Evolutionary conservation across 2,113 vertebrate genomes (phyloP).

Genomic region (Corydoras sp.): DNA sequence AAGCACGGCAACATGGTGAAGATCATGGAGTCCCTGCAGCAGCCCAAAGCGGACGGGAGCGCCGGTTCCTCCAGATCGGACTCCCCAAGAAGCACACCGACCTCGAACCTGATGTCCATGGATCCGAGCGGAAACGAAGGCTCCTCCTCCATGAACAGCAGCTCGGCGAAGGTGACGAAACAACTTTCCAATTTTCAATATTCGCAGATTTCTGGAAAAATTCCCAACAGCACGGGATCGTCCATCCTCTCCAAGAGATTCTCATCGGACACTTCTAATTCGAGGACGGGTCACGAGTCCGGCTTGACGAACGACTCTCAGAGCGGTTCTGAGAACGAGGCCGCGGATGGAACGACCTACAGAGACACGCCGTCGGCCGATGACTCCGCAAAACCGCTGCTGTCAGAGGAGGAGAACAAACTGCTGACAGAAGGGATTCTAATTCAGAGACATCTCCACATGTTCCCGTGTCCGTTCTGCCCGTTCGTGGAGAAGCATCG

Average conservation of each 20-base stretch:
- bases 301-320: constrained; percentile 80
- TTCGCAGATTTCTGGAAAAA: constrained; percentile 78
- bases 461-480: constrained; percentile 97
- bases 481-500: constrained; percentile 95
- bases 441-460: constrained; percentile 90
- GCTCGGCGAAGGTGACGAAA: constrained; percentile 64
- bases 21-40: constrained; percentile 77
- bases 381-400: constrained; percentile 81
- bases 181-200: constrained; percentile 79
- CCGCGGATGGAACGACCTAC: constrained; percentile 85
- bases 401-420: constrained; percentile 91
- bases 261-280: constrained; percentile 75
- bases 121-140: constrained; percentile 70
- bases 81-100: constrained; percentile 71
- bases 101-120: constrained; percentile 67
- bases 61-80: constrained; percentile 68
- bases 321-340: constrained; percentile 87
- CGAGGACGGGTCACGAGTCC: constrained; percentile 73
- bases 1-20: constrained; percentile 95
- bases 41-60: constrained; percentile 71
- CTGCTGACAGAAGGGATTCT: constrained; percentile 93
- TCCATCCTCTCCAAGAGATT: constrained; percentile 86
- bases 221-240: constrained; percentile 76
- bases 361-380: constrained; percentile 77
- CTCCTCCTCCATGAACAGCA: constrained; percentile 57